These are phyloP conservation scores for Fissipunctia ypsillon DNA, from an alignment of 2,888 invertebrate species.

Conservation along the genomic window DNA sequence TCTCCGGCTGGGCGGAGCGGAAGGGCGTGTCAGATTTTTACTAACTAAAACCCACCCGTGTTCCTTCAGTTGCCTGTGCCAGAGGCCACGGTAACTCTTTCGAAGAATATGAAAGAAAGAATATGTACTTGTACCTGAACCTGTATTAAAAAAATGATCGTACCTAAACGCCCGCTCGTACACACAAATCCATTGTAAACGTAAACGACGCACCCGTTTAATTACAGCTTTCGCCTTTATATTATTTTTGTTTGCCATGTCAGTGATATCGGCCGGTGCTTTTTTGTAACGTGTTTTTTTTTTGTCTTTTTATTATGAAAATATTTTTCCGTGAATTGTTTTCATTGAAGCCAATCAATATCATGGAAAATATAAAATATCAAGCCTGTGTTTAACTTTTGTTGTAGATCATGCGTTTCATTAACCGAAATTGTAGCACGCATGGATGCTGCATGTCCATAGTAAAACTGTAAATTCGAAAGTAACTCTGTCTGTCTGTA, in stretches of 20 bases:
- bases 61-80: no score
- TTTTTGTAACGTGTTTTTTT: no score
- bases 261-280: constrained; percentile 22
- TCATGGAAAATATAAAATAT: not conserved
- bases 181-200: constrained; percentile 57
- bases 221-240: constrained; percentile 53
- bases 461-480: no score
- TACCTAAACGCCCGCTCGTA: constrained; percentile 34
- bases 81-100: no score
- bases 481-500: no score
- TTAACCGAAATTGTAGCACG: not conserved
- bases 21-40: no score
- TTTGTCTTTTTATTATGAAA: no score
- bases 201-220: constrained; percentile 54
- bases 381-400: not conserved
- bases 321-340: not conserved
- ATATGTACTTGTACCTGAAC: constrained; percentile 4
- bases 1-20: no score
- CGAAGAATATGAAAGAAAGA: no score
- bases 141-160: constrained; percentile 49
- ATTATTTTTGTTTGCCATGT: constrained; percentile 48
- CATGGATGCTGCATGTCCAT: not conserved
- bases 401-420: not conserved
- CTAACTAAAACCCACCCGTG: no score
- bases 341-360: not conserved